Evolutionary conservation across 2,888 invertebrate species (phyloP), one percentile per base, ranked within the genome.

Genomic region (Cantharis nigra): DNA sequence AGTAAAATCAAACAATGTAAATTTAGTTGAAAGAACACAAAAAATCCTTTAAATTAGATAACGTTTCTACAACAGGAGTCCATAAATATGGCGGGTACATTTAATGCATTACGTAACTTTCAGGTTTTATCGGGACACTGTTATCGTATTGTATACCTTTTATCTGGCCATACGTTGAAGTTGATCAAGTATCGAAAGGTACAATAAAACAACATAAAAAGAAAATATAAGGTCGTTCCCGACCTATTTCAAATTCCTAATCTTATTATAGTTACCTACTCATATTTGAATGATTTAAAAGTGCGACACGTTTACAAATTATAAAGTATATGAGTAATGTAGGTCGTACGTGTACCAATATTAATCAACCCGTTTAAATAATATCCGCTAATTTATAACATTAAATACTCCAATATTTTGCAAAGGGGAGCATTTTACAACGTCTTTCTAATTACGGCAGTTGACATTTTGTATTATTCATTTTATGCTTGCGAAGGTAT

Each of bases 31-130:
- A 49, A n/a, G 4, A 49, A 49, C n/a, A n/a, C 49, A 49, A n/a
- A 49, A 49, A n/a, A 49, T n/a, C 23, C 13, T 64, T 64, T 67
- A 67, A 67, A 67, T 49, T 49, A n/a, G 49, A 49, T 49, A 49
- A 49, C 7, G 49, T 49, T 49, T 49, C 49, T n/a, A 49, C n/a
- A 49, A 49, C 49, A 49, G n/a, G n/a, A 49, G 49, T 49, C 23
- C 9, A 67, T 67, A 67, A 67, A 67, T 67, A 67, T 67, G n/a
- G 65, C 20, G 11, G 11, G 16, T 26, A 67, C 65, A 23, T 67
- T 26, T 67, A 67, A 67, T 67, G 23, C 65, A 67, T 67, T 67
- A 67, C 23, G 65, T 67, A 67, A 67, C 65, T 67, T 67, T 18
- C n/a, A 20, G 23, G 23, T n/a, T 26, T 67, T 23, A 49, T 49